phyloP scores from a whole-genome alignment of 2,113 vertebrate genomes.

The Orycteropus afer region DNA sequence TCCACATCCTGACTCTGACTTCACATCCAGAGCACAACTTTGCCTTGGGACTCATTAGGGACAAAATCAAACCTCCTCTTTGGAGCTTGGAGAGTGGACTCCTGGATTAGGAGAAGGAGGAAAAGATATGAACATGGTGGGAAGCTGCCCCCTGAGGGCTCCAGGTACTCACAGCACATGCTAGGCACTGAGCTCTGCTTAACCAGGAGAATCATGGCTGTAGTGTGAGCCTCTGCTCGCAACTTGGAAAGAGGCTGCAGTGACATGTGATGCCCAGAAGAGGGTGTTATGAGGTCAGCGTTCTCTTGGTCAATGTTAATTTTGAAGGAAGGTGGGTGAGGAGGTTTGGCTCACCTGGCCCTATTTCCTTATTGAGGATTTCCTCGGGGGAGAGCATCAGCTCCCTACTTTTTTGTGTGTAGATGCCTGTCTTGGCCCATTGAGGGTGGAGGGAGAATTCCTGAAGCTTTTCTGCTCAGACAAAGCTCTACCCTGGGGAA shows the following conservation, averaged over 20 bases:
- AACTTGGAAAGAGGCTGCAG: not conserved
- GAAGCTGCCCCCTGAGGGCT: not conserved
- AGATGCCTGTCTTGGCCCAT: not conserved
- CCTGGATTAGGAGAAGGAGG: not conserved
- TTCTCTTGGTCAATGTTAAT: not conserved
- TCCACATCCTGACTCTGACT: not conserved
- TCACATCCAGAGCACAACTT: not conserved
- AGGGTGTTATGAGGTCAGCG: not conserved
- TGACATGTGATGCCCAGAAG: slow-evolving; percentile 10
- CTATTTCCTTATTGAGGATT: not conserved
- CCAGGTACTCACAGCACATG: no score
- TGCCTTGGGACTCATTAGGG: not conserved
- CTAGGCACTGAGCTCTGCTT: not conserved
- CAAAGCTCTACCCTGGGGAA: not conserved
- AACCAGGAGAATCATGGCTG: no score
- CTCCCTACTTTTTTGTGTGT: not conserved
- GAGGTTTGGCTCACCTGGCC: not conserved
- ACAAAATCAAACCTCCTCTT: not conserved
- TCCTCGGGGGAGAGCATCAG: not conserved
- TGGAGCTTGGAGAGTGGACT: not conserved
- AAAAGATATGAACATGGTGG: not conserved
- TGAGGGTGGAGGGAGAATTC: not conserved
- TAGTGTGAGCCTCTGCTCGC: not conserved
- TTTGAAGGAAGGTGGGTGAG: not conserved
- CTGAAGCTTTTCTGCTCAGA: not conserved